Conservation (phyloP, 2,113 vertebrate species). For the Vulpes ferrilata region DNA sequence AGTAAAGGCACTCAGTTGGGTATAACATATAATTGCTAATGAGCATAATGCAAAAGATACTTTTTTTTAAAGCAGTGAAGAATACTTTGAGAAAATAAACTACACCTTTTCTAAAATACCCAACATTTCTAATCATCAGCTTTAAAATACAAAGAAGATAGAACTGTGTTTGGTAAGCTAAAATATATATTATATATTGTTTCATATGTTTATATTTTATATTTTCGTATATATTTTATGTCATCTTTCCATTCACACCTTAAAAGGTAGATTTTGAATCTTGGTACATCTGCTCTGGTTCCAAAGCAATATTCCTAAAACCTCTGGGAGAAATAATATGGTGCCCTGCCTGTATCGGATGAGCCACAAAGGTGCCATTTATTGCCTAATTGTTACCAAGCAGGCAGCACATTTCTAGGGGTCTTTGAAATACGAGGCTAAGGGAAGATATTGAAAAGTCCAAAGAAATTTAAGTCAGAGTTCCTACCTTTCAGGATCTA, state of each 20-base stretch:
- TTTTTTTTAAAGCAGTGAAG: not conserved
- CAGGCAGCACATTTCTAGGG: not conserved
- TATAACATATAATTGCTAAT: not conserved
- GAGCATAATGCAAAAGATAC: not conserved
- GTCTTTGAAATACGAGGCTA: not conserved
- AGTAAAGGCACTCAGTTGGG: not conserved
- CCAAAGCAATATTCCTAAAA: not conserved
- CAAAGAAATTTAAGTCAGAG: not conserved
- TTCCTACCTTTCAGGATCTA: not conserved
- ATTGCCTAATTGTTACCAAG: not conserved
- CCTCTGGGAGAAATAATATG: not conserved
- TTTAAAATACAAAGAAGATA: not conserved
- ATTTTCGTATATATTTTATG: not conserved
- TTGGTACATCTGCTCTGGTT: not conserved
- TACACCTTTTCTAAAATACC: not conserved
- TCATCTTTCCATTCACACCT: not conserved
- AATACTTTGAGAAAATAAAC: not conserved
- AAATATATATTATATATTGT: not conserved
- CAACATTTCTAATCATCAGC: not conserved
- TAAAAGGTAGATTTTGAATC: slow-evolving; percentile 38
- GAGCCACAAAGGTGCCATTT: not conserved
- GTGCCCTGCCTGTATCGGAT: not conserved
- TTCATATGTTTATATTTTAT: not conserved
- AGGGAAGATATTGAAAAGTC: not conserved
- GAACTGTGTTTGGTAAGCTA: not conserved